Conservation (phyloP, 2,797 vertebrate genomes). For the Tadarida brasiliensis region DNA sequence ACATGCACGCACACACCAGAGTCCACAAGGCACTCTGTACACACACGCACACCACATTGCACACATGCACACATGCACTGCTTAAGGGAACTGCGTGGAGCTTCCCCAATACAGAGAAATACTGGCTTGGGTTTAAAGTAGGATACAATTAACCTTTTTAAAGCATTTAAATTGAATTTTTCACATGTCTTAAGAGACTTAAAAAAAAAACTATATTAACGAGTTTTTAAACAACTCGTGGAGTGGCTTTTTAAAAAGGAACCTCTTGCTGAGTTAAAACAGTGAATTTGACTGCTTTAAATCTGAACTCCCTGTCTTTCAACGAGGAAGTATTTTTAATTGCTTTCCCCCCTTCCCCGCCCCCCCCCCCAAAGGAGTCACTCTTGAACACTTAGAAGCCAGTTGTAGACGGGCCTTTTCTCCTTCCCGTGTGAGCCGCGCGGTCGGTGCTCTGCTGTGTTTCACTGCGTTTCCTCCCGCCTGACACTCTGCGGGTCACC, state of each 20-base stretch:
- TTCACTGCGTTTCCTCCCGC: accelerated
- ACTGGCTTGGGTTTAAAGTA: not conserved
- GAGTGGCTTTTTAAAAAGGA: not conserved
- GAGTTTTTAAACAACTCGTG: not conserved
- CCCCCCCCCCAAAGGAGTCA: not conserved
- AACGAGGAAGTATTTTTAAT: not conserved
- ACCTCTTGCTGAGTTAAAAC: not conserved
- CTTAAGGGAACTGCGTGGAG: not conserved
- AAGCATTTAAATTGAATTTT: constrained; percentile 1
- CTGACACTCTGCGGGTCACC: not conserved
- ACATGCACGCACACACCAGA: not conserved
- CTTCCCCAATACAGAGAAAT: not conserved
- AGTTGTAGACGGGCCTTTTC: not conserved
- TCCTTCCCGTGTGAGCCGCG: not conserved
- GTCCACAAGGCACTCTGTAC: not conserved
- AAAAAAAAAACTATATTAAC: not conserved
- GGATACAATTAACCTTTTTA: not conserved
- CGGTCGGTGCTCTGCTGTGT: accelerated
- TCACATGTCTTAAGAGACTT: not conserved
- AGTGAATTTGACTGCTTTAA: not conserved
- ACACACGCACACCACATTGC: not conserved
- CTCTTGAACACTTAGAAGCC: not conserved
- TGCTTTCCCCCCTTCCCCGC: not conserved
- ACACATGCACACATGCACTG: not conserved
- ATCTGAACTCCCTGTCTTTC: not conserved